Evolutionary conservation across 1,140 invertebrate species (phyloP), one percentile per base, ranked within the genome.

Genomic region (Cecropterus lyciades): DNA sequence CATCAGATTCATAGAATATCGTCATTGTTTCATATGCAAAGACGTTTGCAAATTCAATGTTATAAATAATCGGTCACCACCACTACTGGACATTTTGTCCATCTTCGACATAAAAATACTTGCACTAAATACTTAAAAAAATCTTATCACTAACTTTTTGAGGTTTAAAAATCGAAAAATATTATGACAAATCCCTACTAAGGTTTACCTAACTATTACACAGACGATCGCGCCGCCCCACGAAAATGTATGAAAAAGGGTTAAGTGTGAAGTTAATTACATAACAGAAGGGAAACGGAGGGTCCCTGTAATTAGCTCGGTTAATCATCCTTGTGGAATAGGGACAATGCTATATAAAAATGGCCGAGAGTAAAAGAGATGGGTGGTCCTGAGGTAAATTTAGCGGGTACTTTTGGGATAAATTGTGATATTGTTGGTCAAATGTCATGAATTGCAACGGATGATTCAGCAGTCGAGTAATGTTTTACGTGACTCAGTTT

Each of bases 191-290:
- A 14, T 43, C 13, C 13, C 3, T 55, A 17, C 30, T 55, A 8
- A 40, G 15, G 27, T 30, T 27, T 46, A 59, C 20, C 56, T 42
- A 49, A 62, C 46, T 62, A 62, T 62, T 51, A 42, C 33, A 14
- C 57, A 42, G 55, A 46, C 63, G 56, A 65, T 60, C 16, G 40
- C 45, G 30, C 42, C 27, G 16, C 33, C 49, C 59, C 49, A 51
- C 63, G 57, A 46, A 64, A 64, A 69, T 64, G 49, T 57, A 69
- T 65, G 62, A 59, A 65, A 69, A 69, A 70, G 69, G 69, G 69
- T 70, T 70, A 70, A 70, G 69, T 70, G 69, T 63, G 60, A 70
- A 70, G 69, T 70, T 70, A 70, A 70, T 70, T 66, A 70, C 56
- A 63, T 70, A 62, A 66, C 59, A 62, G 68, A 60, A 51, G 63